Evolutionary conservation across 2,797 vertebrate species (phyloP), one percentile per base, ranked within the genome.

Genomic region (Sciurus vulgaris): DNA sequence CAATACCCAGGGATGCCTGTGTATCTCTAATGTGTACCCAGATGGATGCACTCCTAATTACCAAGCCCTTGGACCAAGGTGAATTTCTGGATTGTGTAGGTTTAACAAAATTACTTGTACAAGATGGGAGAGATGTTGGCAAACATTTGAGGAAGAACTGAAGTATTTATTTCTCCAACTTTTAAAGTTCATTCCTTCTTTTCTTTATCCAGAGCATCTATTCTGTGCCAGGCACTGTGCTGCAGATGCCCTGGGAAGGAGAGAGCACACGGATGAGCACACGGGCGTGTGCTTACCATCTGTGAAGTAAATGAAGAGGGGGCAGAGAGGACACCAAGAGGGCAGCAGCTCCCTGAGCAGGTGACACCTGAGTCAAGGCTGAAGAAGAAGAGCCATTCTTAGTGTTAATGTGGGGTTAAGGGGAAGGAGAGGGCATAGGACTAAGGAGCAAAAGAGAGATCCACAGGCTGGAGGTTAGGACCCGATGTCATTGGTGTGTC

Each of bases 51-150:
- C 8, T 56, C 24, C 35, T 67, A n/a, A 83, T 86, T 63, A 67
- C 35, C 47, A 85, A 33, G 69, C 35, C 41, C 35, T 72, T 15
- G 41, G 72, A 41, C 41, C 14, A 69, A 81, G 38, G 63, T 59
- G 30, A 82, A 13, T 26, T 89, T 86, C 41, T 81, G 38, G 59
- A 83, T 86, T 89, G 13, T 17, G 30, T 49, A 33, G 14, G 30
- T 81, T 94, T 95, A 91, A 73, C 8, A 89, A 81, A 93, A 73
- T 83, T 59, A 47, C 30, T 81, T 41, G 20, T 74, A 35, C 26
- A 78, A 86, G 30, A 65, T 15, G 26, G 74, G 20, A 90, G 76
- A 83, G 72, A 79, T 84, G n/a, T 84, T 59, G 41, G 86, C 33
- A 61, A 41, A 91, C 54, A 49, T 65, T 72, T 81, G 54, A 93